Percentiles rank a stretch among this genome's conserved stretches.
Conservation (phyloP, 1,140 invertebrate genomes). For the Penaeus chinensis region DNA sequence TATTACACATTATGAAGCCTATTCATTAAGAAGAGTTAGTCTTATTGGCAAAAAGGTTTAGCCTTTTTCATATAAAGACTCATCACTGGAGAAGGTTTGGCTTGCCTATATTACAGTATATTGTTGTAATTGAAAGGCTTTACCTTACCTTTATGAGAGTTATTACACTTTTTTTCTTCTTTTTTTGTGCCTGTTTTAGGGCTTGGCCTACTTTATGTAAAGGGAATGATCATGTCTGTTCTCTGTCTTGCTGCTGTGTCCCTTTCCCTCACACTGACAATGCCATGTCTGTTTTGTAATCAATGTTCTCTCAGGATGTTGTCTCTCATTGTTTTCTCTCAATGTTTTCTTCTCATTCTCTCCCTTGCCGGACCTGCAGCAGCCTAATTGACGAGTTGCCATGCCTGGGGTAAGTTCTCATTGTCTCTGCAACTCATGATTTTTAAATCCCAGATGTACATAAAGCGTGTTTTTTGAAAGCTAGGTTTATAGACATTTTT, state of each 20-base stretch:
- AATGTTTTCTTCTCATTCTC: slow-evolving; percentile 54
- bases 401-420: slow-evolving; percentile 54
- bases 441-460: slow-evolving; percentile 10
- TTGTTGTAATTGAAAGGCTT: no score
- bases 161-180: background rate
- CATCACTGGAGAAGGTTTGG: no score
- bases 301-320: background rate
- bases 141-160: no score
- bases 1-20: no score
- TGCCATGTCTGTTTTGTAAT: no score
- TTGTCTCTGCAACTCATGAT: slow-evolving; percentile 36
- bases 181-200: slow-evolving; percentile 35
- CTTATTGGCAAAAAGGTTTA: no score
- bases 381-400: slow-evolving; percentile 58
- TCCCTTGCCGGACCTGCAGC: slow-evolving; percentile 51
- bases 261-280: slow-evolving; percentile 22
- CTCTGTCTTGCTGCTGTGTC: slow-evolving; percentile 39
- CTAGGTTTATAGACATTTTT: background rate
- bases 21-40: no score
- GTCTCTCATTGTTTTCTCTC: slow-evolving; percentile 35
- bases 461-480: slow-evolving; percentile 8
- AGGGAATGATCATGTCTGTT: slow-evolving; percentile 51
- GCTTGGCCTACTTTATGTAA: slow-evolving; percentile 43
- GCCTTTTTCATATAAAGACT: no score
- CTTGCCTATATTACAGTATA: no score